Percentiles rank a stretch among this genome's conserved stretches.
Evolutionary conservation across 2,888 invertebrate genomes (phyloP).

Genomic region (Torymus tubicola): DNA sequence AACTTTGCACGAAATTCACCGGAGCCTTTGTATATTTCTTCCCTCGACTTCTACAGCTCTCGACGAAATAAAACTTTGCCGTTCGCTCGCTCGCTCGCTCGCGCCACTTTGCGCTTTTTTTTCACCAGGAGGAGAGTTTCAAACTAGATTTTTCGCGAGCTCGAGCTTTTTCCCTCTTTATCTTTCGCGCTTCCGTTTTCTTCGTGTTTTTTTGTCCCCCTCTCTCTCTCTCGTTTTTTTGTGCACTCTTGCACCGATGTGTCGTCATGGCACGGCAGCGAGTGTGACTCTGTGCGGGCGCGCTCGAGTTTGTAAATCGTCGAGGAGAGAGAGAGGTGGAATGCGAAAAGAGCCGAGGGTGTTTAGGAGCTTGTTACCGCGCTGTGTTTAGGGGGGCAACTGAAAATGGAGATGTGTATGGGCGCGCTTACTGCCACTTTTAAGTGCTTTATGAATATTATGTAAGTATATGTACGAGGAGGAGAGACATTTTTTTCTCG

Average conservation of each 20-base stretch:
- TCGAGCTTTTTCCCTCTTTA: constrained; percentile 48
- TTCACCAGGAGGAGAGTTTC: constrained; percentile 61
- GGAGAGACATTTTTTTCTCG: too few relatives aligned
- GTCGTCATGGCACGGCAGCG: too few relatives aligned
- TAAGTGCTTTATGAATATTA: too few relatives aligned
- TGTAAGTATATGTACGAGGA: too few relatives aligned
- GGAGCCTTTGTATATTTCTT: constrained; percentile 34
- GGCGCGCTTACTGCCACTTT: too few relatives aligned
- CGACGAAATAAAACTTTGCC: constrained; percentile 46
- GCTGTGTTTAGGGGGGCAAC: too few relatives aligned
- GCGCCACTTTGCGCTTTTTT: constrained; percentile 56
- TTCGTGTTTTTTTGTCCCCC: background rate
- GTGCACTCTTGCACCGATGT: background rate
- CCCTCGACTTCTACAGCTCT: constrained; percentile 28
- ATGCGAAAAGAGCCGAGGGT: too few relatives aligned
- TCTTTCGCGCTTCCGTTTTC: constrained; percentile 16
- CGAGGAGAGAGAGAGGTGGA: too few relatives aligned
- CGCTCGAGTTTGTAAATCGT: constrained; percentile 25
- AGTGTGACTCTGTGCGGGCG: background rate
- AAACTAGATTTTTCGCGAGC: constrained; percentile 65
- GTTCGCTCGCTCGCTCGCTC: background rate
- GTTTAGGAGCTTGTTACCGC: too few relatives aligned
- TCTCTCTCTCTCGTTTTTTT: background rate
- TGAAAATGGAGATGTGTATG: too few relatives aligned
- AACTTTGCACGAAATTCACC: constrained; percentile 24